These are phyloP conservation scores for Heterodera schachtii DNA, from an alignment of 1,140 invertebrate species.

Conservation along the genomic window DNA sequence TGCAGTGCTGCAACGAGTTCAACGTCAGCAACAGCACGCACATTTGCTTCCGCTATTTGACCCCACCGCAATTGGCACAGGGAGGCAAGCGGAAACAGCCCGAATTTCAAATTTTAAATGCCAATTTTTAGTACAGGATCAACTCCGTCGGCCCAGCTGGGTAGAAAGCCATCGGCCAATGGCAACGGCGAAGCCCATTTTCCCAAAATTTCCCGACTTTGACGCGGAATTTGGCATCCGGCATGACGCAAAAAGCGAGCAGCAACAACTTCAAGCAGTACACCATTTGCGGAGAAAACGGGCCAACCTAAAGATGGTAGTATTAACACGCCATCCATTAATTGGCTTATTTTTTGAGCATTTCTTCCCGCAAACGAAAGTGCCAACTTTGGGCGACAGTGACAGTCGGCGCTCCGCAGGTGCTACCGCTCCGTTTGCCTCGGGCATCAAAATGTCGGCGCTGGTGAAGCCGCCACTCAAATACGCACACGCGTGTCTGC, in stretches of 20 bases:
- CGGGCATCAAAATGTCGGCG: not conserved
- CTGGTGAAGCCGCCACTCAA: not conserved
- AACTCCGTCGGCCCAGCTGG: not conserved
- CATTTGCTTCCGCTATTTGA: slow-evolving; percentile 57
- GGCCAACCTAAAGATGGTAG: slow-evolving; percentile 34
- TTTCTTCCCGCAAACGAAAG: slow-evolving; percentile 24
- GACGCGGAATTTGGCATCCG: slow-evolving; percentile 33
- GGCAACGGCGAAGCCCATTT: slow-evolving; percentile 13
- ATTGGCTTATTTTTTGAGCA: not conserved
- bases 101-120: too few relatives aligned
- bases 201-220: slow-evolving; percentile 20
- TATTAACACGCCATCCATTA: not conserved
- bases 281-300: slow-evolving; percentile 13
- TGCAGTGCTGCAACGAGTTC: slow-evolving; percentile 58
- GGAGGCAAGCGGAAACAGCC: not conserved
- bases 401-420: not conserved
- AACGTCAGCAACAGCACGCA: slow-evolving; percentile 52
- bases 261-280: not conserved
- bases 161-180: not conserved
- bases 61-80: slow-evolving; percentile 16
- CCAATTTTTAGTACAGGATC: too few relatives aligned
- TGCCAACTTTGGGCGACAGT: not conserved
- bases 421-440: not conserved
- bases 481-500: slow-evolving; percentile 42
- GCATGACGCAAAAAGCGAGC: slow-evolving; percentile 19